Conservation (phyloP, 2,113 vertebrate species). For the Cnemophilus loriae region DNA sequence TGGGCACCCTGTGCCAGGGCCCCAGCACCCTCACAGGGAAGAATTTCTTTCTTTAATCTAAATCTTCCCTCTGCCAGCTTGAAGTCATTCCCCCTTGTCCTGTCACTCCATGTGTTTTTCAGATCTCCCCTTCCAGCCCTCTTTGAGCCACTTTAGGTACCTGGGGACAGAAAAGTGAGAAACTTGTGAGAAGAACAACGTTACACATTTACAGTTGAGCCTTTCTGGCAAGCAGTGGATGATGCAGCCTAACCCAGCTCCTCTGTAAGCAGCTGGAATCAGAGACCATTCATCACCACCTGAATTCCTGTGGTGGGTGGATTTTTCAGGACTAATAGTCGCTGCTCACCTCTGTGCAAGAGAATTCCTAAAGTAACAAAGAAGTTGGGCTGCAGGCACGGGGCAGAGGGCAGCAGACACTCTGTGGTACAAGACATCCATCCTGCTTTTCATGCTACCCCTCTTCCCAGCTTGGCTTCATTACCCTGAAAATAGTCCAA, state of each 20-base stretch:
- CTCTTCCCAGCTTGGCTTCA: not conserved
- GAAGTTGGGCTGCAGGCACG: not conserved
- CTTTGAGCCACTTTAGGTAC: not conserved
- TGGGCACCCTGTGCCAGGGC: not conserved
- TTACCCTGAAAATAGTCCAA: not conserved
- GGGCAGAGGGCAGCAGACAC: not conserved
- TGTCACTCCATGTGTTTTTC: not conserved
- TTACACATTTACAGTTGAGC: accelerated
- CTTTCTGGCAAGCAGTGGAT: not conserved
- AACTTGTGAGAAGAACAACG: not conserved
- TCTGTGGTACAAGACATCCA: accelerated
- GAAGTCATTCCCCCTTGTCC: not conserved
- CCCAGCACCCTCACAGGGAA: accelerated
- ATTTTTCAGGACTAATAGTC: not conserved
- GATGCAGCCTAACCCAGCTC: not conserved
- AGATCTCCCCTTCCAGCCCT: not conserved
- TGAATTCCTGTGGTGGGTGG: not conserved
- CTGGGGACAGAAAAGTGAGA: not conserved
- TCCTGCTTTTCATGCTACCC: not conserved
- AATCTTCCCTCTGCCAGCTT: not conserved
- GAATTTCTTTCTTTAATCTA: not conserved
- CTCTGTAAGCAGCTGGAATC: not conserved
- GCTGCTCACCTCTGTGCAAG: not conserved
- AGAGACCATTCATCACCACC: not conserved
- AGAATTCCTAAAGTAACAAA: not conserved